Percentiles rank a stretch among this genome's conserved stretches.
Evolutionary conservation across 2,113 vertebrate genomes (phyloP).

Genomic region (Ophthalmolycus amberensis): DNA sequence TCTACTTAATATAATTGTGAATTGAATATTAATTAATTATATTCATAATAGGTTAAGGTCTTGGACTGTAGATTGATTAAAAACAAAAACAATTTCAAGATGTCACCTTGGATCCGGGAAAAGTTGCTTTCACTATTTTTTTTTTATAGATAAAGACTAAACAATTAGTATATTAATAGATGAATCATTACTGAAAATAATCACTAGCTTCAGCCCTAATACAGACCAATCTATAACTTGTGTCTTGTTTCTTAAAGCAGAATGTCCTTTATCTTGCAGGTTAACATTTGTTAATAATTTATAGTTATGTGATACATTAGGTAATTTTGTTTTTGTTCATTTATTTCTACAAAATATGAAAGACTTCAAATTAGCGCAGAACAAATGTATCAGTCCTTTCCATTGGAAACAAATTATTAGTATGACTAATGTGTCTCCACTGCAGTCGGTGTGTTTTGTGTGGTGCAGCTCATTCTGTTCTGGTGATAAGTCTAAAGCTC

Average conservation of each 20-base stretch:
- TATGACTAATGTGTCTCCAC: background rate
- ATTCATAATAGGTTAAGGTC: background rate
- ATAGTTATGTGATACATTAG: background rate
- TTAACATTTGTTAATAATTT: background rate
- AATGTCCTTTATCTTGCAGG: background rate
- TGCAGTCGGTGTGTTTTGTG: background rate
- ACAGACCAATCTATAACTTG: background rate
- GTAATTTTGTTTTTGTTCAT: background rate
- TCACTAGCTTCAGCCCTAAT: background rate
- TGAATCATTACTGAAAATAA: background rate
- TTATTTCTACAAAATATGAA: background rate
- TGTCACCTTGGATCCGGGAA: background rate
- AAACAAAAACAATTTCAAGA: background rate
- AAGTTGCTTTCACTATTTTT: too few species aligned
- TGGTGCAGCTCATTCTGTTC: constrained; percentile 32
- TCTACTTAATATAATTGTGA: background rate
- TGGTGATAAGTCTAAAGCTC: constrained; percentile 55
- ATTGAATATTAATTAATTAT: background rate
- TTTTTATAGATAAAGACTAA: background rate
- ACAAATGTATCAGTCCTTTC: background rate
- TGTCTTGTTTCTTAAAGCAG: background rate
- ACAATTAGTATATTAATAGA: background rate
- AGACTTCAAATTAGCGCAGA: background rate
- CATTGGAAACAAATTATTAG: background rate
- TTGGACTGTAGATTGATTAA: background rate